phyloP scores from a whole-genome alignment of 2,113 vertebrate species.

The Ranitomeya imitator region DNA sequence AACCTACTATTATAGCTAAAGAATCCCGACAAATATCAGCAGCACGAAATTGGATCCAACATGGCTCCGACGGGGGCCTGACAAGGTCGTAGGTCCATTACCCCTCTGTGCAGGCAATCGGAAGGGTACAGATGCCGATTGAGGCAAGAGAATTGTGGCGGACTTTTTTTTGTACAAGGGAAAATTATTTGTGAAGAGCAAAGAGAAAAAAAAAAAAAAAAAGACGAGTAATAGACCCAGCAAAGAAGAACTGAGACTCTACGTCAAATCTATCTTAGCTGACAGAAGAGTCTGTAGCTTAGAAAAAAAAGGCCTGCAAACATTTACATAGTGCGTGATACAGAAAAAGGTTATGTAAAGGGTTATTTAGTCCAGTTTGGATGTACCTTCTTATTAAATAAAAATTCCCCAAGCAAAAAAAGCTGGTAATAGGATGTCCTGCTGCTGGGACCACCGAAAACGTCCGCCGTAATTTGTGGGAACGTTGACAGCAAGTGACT shows the following conservation, averaged over 20 bases:
- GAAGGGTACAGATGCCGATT: neutral
- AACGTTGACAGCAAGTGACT: no score
- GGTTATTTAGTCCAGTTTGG: no score
- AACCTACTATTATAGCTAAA: slow-evolving; percentile 48
- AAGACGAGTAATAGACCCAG: neutral
- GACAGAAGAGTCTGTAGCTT: no score
- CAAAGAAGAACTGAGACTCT: no score
- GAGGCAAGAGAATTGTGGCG: neutral
- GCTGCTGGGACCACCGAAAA: no score
- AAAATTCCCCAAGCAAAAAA: no score
- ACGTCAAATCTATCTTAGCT: neutral
- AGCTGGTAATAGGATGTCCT: no score
- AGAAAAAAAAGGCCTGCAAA: no score
- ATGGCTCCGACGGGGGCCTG: slow-evolving; percentile 1
- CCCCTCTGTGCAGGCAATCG: slow-evolving; percentile 26
- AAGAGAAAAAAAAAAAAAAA: neutral
- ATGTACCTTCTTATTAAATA: no score
- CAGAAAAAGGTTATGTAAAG: no score
- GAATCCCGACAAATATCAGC: slow-evolving; percentile 53
- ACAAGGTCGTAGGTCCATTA: slow-evolving; percentile 43
- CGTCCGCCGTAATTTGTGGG: no score
- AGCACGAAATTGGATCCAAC: slow-evolving; percentile 50
- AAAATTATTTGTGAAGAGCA: neutral
- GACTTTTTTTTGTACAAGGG: neutral
- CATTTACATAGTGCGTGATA: no score